phyloP scores from a whole-genome alignment of 2,888 invertebrate species.

The Bellardia bayeri region DNA sequence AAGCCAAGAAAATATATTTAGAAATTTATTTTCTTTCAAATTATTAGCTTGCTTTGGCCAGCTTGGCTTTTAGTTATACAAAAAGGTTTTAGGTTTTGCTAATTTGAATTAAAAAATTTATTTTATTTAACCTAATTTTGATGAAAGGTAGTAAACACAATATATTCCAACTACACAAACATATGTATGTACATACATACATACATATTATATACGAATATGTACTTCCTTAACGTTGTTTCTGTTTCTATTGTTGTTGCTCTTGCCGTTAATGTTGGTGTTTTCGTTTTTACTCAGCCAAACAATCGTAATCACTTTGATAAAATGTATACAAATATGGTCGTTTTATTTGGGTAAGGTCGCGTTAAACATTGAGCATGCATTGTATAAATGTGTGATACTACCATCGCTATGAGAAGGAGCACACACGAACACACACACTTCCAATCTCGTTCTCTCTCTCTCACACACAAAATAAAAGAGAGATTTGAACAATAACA shows the following conservation, averaged over 20 bases:
- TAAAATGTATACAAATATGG: slow-evolving; percentile 67
- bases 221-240: slow-evolving; percentile 34
- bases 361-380: slow-evolving; percentile 62
- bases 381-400: slow-evolving; percentile 37
- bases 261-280: slow-evolving; percentile 26
- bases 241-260: slow-evolving; percentile 15
- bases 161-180: slow-evolving; percentile 5
- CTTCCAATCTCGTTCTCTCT: too few species aligned
- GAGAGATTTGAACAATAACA: slow-evolving; percentile 19
- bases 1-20: too few species aligned
- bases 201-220: slow-evolving; percentile 6
- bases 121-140: slow-evolving; percentile 56
- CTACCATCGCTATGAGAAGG: background rate
- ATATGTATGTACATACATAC: slow-evolving; percentile 11
- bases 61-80: too few species aligned
- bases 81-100: background rate
- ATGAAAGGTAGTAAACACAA: slow-evolving; percentile 40
- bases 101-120: background rate
- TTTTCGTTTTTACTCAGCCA: slow-evolving; percentile 45
- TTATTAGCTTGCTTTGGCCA: too few species aligned
- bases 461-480: background rate
- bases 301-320: slow-evolving; percentile 57
- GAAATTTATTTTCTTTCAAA: too few species aligned
- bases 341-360: slow-evolving; percentile 74
- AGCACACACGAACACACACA: background rate